Evolutionary conservation across 64 coral and sea anemone genomes (phyloP).

Genomic region (Anthopleura sola): DNA sequence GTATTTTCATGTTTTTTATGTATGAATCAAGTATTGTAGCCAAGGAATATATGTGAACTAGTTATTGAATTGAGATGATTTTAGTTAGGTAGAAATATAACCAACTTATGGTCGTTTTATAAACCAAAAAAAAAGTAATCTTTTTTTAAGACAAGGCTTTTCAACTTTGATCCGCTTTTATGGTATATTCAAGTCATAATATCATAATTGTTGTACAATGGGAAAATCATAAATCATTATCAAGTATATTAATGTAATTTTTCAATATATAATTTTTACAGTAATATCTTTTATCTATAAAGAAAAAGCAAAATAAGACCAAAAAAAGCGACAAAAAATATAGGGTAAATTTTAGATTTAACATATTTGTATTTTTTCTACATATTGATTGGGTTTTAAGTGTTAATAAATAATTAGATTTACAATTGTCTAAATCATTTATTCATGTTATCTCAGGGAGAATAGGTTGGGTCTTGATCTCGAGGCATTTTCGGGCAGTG

Average conservation of each 20-base stretch:
- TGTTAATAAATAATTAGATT: neutral
- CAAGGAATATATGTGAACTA: neutral
- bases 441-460: too few species aligned
- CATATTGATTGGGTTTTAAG: neutral
- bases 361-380: neutral
- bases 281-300: neutral
- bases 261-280: neutral
- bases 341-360: neutral
- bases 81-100: neutral
- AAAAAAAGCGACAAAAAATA: neutral
- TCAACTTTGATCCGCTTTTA: constrained; percentile 5
- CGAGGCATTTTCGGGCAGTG: too few species aligned
- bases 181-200: constrained; percentile 8
- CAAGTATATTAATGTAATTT: constrained; percentile 3
- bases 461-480: too few species aligned
- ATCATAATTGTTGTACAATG: constrained; percentile 1
- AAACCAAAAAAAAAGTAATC: neutral
- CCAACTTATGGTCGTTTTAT: neutral
- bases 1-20: constrained; percentile 5
- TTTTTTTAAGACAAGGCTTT: neutral
- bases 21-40: neutral
- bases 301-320: neutral
- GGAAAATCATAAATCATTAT: neutral
- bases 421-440: neutral
- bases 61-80: neutral